Base-by-base conservation (phyloP, 2,797 vertebrate genomes). In the Danio tinwini region DNA sequence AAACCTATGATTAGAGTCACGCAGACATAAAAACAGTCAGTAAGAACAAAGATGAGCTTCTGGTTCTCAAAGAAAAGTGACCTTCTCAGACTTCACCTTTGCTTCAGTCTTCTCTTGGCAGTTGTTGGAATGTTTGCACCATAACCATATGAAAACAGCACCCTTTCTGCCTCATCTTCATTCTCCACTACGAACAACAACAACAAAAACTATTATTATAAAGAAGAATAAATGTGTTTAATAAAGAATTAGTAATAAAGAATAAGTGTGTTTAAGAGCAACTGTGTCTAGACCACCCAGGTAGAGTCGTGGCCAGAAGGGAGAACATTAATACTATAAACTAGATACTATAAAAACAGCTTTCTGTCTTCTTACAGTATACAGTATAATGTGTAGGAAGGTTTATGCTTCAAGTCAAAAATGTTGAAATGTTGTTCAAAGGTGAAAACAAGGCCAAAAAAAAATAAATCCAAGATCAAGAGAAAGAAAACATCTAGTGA, bases 81-180 rank as follows among this genome's bases (percentile, higher is more conserved):
- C 62, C 62, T 50, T 17, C n/a, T 29, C 40, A 29, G 5, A 62
- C 59, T 72, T 87, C 91, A 99, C 98, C 98, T 99, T 89, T 99
- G 98, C 81, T 98, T 96, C 6, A 99, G 91, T 83, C 97, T 92
- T 80, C 98, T 94, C 89, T 95, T 99, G 81, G 97, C 97, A 9
- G 97, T 98, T 71, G 98, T 99, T 78, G 98, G 97, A 88, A 99
- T 94, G 71, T 99, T 99, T 76, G 97, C 97, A 75, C 98, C 97
- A 10, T 99, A 99, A 13, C 98, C 97, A 12, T 97, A 99, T 0
- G 97, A 97, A 88, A 97, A 99, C 63, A 99, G 93, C 84, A 99
- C 94, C 81, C 97, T 95, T 92, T 99, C 98, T 50, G 98, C 97
- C 78, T 99, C 98, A 62, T 93, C 93, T 90, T 98, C 97, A 89